Evolutionary conservation across 53 echinoderm and acorn worm species (phyloP), one percentile per base, ranked within the genome.

Genomic region (Arbacia lixula): DNA sequence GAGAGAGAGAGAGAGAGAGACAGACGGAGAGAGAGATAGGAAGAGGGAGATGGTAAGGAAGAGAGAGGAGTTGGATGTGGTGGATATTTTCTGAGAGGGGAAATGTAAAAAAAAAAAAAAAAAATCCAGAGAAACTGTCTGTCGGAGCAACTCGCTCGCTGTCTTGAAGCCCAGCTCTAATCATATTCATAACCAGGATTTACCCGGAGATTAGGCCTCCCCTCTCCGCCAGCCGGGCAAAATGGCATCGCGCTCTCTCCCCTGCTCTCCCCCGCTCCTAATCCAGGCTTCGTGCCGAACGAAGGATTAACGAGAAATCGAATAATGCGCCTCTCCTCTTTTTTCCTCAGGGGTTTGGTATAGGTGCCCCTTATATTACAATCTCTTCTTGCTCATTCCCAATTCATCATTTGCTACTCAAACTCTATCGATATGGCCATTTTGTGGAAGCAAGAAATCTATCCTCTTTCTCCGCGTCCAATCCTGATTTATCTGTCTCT

Each of bases 181-280:
- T 66, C 38, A 66, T 66, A 66, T 66, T 66, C 66, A 66, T 66
- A 66, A 66, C 66, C 66, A 66, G 66, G 66, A 66, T 66, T 66
- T 66, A 38, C 28, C 21, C 36, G 38, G n/a, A 38, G 66, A 66
- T 66, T 66, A 66, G 38, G 66, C 36, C 66, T 37, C 38, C 66
- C 9, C 20, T 36, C 66, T 66, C 22, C 36, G 36, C 24, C 66
- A 37, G n/a, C 66, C 36, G n/a, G n/a, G n/a, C n/a, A n/a, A n/a
- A n/a, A n/a, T n/a, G n/a, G n/a, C n/a, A n/a, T n/a, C n/a, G n/a
- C n/a, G n/a, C n/a, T n/a, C n/a, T n/a, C n/a, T n/a, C n/a, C n/a
- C n/a, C n/a, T n/a, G n/a, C n/a, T n/a, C n/a, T n/a, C n/a, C n/a
- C n/a, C n/a, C n/a, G n/a, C n/a, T n/a, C 66, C 36, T 66, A 66